Conservation (phyloP, 2,888 invertebrate species). For the Drepana falcataria region DNA sequence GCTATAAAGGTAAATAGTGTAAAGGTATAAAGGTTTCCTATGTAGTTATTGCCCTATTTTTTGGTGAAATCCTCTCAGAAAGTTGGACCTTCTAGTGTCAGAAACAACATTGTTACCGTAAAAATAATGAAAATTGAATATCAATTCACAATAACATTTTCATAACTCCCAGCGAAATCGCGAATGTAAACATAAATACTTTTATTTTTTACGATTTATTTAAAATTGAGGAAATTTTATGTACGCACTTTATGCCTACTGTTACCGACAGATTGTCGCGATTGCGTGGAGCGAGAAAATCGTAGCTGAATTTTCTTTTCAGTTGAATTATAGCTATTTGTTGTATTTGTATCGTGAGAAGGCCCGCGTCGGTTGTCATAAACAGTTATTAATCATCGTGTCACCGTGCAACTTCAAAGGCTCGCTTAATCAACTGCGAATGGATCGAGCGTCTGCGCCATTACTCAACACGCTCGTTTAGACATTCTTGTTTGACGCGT, state of each 20-base stretch:
- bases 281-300: constrained; percentile 25
- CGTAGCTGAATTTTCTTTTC: constrained; percentile 13
- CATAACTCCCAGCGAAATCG: too few relatives aligned
- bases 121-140: too few relatives aligned
- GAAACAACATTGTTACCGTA: too few relatives aligned
- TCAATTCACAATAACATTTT: too few relatives aligned
- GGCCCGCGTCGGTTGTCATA: constrained; percentile 54
- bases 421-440: constrained; percentile 71
- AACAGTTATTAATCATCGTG: constrained; percentile 68
- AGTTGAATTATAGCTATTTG: constrained; percentile 27
- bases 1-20: too few relatives aligned
- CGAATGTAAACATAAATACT: too few relatives aligned
- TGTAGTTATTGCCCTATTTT: too few relatives aligned
- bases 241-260: constrained; percentile 15
- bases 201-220: not conserved
- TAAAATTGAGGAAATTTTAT: not conserved
- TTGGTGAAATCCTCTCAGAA: too few relatives aligned
- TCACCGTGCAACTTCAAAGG: constrained; percentile 63
- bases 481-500: constrained; percentile 56
- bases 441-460: constrained; percentile 56
- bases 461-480: constrained; percentile 61
- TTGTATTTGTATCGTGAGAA: constrained; percentile 30
- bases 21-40: too few relatives aligned
- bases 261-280: constrained; percentile 27
- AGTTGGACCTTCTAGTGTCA: too few relatives aligned